Base-by-base conservation (phyloP, 2,888 invertebrate species). In the Rotaria magnacalcarata region DNA sequence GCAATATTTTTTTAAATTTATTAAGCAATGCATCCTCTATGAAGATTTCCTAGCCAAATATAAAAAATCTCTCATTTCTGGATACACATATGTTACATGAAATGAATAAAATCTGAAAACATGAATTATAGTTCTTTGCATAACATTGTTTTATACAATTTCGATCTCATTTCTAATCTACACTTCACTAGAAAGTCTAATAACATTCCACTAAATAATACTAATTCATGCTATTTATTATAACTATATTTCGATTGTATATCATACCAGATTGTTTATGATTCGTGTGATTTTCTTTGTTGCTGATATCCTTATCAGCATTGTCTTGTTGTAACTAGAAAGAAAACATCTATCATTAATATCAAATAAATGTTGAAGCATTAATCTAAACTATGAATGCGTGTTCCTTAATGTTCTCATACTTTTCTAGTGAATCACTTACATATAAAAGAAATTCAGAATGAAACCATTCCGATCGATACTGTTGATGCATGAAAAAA, bases 401-500 rank as follows among this genome's bases (percentile, higher is more conserved):
- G 16, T 41, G 7, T 34, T 34, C 16, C 34, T 41, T 7, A 54
- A 21, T 54, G 0, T 19, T 67, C 34, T 67, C 2, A 3, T 6
- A 16, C 6, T 67, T 60, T 6, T 67, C 67, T 34, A 16, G 5
- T 1, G 2, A 7, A 67, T 34, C 67, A 67, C 67, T 67, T 67
- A 67, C 67, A 41, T 34, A 67, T 67, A 67, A 34, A 67, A 8
- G 34, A 19, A 67, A 67, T 67, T 67, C 67, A 19, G 67, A 67
- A 19, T 67, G 67, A 67, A 67, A 67, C 67, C 67, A 67, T 67
- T 67, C 67, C 67, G 67, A 67, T 27, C 67, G 67, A 67, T 67
- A 67, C 19, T 67, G 34, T 67, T 67, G 34, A 34, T 67, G 16
- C 67, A 67, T 67, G 67, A 67, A 67, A 67, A 34, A 67, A 34